Conservation (phyloP, 2,797 vertebrate genomes). For the Acanthornis magna region DNA sequence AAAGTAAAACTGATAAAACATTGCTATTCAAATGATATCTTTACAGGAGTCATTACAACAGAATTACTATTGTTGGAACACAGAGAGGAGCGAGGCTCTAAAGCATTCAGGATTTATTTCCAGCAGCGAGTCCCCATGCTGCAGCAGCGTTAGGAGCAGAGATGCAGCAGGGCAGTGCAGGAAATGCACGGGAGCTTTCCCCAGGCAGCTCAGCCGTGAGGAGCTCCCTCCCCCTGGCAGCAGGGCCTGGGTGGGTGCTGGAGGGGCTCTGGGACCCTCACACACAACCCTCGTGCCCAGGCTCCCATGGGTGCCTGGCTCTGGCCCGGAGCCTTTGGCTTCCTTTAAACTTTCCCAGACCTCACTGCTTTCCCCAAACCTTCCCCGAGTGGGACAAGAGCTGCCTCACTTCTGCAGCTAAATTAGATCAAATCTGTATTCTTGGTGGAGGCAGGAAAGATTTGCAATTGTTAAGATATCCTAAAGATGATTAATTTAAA, state of each 20-base stretch:
- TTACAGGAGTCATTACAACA: slow-evolving; percentile 63
- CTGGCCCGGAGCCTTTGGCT: neutral
- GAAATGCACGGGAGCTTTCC: too few relatives aligned
- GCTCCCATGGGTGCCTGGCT: too few relatives aligned
- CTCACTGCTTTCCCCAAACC: neutral
- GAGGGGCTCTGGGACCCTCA: too few relatives aligned
- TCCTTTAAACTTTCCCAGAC: neutral
- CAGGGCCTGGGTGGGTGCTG: too few relatives aligned
- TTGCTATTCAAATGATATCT: slow-evolving; percentile 45
- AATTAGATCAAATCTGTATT: neutral
- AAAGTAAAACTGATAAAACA: slow-evolving; percentile 35
- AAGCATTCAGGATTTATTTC: neutral
- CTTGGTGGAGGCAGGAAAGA: neutral
- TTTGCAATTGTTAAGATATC: neutral
- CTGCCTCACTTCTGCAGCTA: neutral
- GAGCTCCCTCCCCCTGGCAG: too few relatives aligned
- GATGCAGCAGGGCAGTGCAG: neutral
- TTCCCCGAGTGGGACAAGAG: neutral
- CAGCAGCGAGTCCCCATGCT: neutral
- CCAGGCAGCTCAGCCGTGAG: neutral
- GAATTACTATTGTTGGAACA: slow-evolving; percentile 18
- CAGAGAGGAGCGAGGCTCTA: neutral
- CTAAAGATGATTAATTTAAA: neutral
- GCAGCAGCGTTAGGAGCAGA: neutral
- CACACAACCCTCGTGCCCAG: too few relatives aligned